Percentiles rank a stretch among this genome's conserved stretches.
Evolutionary conservation across 2,888 invertebrate genomes (phyloP).

Genomic region (Metacarcinus magister): DNA sequence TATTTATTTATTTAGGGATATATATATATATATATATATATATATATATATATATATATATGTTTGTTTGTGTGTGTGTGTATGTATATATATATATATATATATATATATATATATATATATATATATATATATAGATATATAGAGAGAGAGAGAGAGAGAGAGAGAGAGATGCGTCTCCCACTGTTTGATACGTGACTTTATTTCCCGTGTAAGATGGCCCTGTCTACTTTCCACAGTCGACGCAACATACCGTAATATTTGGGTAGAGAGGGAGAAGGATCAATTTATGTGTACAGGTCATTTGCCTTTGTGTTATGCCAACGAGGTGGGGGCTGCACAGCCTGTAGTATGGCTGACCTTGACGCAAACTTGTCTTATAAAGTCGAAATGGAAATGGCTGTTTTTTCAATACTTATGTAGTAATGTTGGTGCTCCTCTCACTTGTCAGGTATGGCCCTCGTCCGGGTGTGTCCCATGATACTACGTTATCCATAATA

Average conservation of each 20-base stretch:
- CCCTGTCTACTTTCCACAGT: not conserved
- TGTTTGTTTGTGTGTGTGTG: too few relatives aligned
- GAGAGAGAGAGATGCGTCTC: not conserved
- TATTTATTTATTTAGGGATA: too few relatives aligned
- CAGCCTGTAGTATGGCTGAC: not conserved
- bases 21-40: too few relatives aligned
- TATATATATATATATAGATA: not conserved
- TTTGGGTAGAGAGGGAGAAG: not conserved
- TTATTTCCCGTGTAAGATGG: slow-evolving; percentile 15
- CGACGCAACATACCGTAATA: not conserved
- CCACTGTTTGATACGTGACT: slow-evolving; percentile 4
- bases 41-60: too few relatives aligned
- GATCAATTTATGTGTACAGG: not conserved
- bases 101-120: too few relatives aligned
- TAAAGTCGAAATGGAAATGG: slow-evolving; percentile 32
- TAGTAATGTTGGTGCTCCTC: not conserved
- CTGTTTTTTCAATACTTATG: not conserved
- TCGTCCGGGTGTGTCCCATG: not conserved
- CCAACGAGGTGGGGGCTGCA: slow-evolving; percentile 8
- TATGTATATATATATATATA: too few relatives aligned
- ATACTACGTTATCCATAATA: not conserved
- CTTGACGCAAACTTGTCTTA: slow-evolving; percentile 19
- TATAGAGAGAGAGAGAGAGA: slow-evolving; percentile 15
- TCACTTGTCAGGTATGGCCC: not conserved
- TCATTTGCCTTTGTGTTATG: slow-evolving; percentile 9